Evolutionary conservation across 64 coral and sea anemone genomes (phyloP), one percentile per base, ranked within the genome.

Genomic region (Actinia tenebrosa): DNA sequence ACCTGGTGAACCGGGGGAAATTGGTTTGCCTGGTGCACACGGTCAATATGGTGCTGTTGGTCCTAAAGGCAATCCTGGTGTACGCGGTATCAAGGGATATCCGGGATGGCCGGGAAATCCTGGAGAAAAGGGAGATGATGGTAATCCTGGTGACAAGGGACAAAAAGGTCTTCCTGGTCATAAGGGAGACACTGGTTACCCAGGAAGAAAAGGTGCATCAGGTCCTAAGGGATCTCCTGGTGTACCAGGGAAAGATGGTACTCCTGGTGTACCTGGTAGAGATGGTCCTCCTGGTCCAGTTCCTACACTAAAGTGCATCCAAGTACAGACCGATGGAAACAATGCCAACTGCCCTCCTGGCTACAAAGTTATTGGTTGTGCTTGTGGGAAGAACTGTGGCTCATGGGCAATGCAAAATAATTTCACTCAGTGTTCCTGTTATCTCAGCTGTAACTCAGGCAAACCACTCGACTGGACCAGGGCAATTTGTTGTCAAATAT

Each of bases 381-480:
- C 79, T 10, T 81, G 79, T 81, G 79, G 79, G 43, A 46, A 19
- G 42, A 53, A 44, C 79, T 81, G 79, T n/a, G 79, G 79, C 13
- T 81, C 79, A n/a, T 81, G 79, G 79, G 15, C 0, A 37, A 44
- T 53, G 2, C 43, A 81, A 27, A n/a, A 44, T 5, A 3, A 81
- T 81, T 44, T 44, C 42, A 27, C 79, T 81, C n/a, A 53, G 17
- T 81, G 79, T 53, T 81, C 22, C 50, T 81, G 79, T 53, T 8
- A 81, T 81, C 16, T 19, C 10, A 27, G 79, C 42, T 81, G 79
- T 53, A 81, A 46, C 7, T 53, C 79, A 11, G 79, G 79, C 7
- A 44, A 81, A 53, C 50, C 79, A 44, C 79, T 81, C 27, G 79
- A 81, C 79, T 81, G 79, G 79, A 81, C 79, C 42, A 44, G 16